These are phyloP conservation scores for Spinus pinus DNA, from an alignment of 2,797 vertebrate species.

Conservation along the genomic window DNA sequence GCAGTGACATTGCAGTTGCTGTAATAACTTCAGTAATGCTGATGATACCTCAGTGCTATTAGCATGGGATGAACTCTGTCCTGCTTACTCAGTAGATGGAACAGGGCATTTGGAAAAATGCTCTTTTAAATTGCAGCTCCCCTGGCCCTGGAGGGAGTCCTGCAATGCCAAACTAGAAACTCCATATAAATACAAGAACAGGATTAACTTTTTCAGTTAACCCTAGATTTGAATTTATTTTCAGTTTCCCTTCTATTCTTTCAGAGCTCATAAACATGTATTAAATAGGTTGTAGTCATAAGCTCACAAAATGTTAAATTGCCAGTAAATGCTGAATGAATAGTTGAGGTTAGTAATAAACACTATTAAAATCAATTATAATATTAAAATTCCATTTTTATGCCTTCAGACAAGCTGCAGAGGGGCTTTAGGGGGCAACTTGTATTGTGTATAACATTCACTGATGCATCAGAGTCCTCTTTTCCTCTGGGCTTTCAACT, in stretches of 20 bases:
- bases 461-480: neutral
- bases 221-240: neutral
- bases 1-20: neutral
- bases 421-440: neutral
- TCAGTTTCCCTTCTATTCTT: neutral
- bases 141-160: neutral
- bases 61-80: neutral
- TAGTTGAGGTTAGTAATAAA: neutral
- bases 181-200: neutral
- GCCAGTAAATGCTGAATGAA: neutral
- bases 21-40: neutral
- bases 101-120: neutral
- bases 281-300: neutral
- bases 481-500: neutral
- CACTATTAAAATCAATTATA: neutral
- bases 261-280: neutral
- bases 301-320: neutral
- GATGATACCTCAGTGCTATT: neutral
- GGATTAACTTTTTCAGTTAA: neutral
- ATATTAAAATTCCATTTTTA: neutral
- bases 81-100: neutral
- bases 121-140: neutral
- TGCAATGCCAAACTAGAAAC: neutral
- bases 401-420: neutral
- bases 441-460: neutral